phyloP scores from a whole-genome alignment of 2,113 vertebrate species.

The Notechis scutatus region DNA sequence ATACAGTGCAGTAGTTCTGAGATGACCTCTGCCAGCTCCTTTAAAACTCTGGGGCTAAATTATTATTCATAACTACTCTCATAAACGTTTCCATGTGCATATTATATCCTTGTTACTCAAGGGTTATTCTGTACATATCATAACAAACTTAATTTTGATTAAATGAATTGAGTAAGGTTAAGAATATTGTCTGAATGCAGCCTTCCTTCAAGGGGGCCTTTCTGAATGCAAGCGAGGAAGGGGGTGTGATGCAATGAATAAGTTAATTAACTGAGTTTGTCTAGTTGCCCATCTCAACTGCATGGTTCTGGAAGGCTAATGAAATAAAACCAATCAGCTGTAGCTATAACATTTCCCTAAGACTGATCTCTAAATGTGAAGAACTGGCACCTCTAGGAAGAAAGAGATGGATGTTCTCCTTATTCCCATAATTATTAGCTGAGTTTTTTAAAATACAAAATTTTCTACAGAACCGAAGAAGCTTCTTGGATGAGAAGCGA shows the following conservation, averaged over 20 bases:
- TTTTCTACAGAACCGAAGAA: background rate
- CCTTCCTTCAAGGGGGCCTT: background rate
- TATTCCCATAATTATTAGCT: background rate
- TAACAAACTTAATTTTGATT: background rate
- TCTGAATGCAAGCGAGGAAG: background rate
- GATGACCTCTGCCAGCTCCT: too few species aligned
- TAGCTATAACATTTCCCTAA: background rate
- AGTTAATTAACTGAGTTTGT: background rate
- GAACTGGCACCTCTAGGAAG: background rate
- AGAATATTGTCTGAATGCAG: background rate
- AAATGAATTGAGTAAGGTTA: background rate
- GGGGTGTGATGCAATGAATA: background rate
- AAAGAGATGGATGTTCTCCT: background rate
- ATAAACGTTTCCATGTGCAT: too few species aligned
- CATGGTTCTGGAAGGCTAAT: background rate
- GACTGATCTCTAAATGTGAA: background rate
- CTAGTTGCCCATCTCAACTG: background rate
- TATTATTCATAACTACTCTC: too few species aligned
- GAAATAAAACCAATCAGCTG: background rate
- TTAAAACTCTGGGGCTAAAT: too few species aligned
- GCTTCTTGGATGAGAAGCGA: background rate
- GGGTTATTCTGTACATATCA: too few species aligned
- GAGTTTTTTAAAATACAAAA: too few species aligned
- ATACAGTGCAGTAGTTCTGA: too few species aligned
- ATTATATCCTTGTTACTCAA: too few species aligned